Percentiles rank a stretch among this genome's conserved stretches.
Conservation (phyloP, 1,140 invertebrate genomes). For the Drosophila chauvacae region DNA sequence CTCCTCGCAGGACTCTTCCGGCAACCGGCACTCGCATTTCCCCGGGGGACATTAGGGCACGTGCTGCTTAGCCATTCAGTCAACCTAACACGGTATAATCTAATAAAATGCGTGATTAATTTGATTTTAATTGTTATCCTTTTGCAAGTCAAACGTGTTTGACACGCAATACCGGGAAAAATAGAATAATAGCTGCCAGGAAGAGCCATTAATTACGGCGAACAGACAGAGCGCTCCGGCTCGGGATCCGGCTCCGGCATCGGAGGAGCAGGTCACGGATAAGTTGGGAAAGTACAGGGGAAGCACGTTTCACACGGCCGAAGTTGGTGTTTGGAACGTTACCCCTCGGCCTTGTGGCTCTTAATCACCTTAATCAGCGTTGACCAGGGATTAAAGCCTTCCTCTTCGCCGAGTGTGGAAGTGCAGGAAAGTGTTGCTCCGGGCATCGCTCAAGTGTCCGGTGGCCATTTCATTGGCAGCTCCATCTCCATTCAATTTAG, state of each 20-base stretch:
- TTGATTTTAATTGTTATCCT: conserved; percentile 82
- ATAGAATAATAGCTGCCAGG: conserved; percentile 72
- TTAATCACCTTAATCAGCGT: conserved; percentile 69
- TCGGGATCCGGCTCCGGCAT: neutral
- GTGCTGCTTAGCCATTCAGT: conserved; percentile 59
- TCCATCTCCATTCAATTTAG: conserved; percentile 44
- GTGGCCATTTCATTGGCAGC: conserved; percentile 24
- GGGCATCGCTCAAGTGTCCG: conserved; percentile 30
- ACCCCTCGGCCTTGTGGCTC: conserved; percentile 36
- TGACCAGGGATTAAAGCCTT: conserved; percentile 63
- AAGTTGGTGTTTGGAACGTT: conserved; percentile 23
- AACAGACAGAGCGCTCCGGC: conserved; percentile 12
- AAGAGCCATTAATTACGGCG: conserved; percentile 75
- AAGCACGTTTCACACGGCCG: conserved; percentile 67
- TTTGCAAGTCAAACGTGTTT: conserved; percentile 76
- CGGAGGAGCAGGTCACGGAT: conserved; percentile 17
- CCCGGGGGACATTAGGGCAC: conserved; percentile 44
- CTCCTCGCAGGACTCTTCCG: conserved; percentile 37
- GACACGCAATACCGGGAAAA: conserved; percentile 50
- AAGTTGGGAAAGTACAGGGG: conserved; percentile 45
- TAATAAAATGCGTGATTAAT: conserved; percentile 83
- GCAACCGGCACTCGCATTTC: conserved; percentile 13
- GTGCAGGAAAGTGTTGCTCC: conserved; percentile 29
- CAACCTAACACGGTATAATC: conserved; percentile 75
- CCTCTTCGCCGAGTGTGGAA: conserved; percentile 3